Base-by-base conservation (phyloP, 2,888 invertebrate genomes). In the Eueremaeus valkanovi region DNA sequence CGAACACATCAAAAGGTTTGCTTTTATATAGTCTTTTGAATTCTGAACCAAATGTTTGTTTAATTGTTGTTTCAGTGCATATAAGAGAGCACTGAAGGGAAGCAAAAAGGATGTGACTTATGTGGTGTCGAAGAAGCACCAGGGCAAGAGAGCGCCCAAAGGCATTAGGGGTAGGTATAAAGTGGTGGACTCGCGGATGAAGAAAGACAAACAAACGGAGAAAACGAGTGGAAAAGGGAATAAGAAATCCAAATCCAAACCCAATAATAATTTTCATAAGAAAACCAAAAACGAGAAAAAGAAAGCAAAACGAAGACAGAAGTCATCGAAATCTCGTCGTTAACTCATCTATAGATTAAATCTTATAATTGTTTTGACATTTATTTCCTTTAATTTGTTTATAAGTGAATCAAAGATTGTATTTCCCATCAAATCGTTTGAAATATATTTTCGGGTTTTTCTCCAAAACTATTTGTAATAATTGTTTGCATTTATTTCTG, bases 161-260 rank as follows among this genome's bases (percentile, higher is more conserved):
- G 95, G 95, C 58, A 90, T 95, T 29, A 93, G 93, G 84, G 97
- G 97, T 73, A 90, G 88, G 42, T 97, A 91, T 84, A 93, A 90
- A 83, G 90, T 96, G n/a, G 98, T 98, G 6, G 98, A 98, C 87
- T 89, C 91, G 0, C 87, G 98, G 79, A 90, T 96, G 91, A 98
- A 97, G 85, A 97, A 97, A 84, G 98, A 98, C 83, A 85, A 81
- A 42, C 80, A 81, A 27, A 80, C 79, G 27, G 77, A 80, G 24
- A 51, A 8, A 49, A 49, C 5, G 1, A 5, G 31, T 13, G 21
- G 9, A 27, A 36, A 11, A 3, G 18, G 27, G 40, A 29, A 8
- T 5, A 72, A 72, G 72, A 72, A 31, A 13, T 16, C 21, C 16
- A 13, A 72, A 36, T 42, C 72, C 3, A 72, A 72, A 21, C 29